Evolutionary conservation across 2,113 vertebrate species (phyloP).

Genomic region (Crypturellus undulatus): DNA sequence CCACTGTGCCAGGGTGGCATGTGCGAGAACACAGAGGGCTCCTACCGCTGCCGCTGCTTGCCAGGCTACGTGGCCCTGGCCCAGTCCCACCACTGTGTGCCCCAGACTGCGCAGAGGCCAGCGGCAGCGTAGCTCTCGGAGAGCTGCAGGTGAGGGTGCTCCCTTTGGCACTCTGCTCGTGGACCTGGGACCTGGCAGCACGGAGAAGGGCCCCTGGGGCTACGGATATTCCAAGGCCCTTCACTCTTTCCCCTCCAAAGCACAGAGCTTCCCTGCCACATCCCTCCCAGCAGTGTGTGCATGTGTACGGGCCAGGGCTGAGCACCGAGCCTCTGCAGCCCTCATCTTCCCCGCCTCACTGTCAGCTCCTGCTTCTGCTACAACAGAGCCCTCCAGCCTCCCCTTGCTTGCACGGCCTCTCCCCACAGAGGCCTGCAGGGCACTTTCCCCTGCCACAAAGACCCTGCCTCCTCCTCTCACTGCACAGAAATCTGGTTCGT

Average conservation of each 20-base stretch:
- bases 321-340: background rate
- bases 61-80: slow-evolving; percentile 84
- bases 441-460: background rate
- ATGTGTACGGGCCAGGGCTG: background rate
- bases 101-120: slow-evolving; percentile 68
- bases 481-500: background rate
- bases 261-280: background rate
- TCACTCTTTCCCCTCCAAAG: background rate
- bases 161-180: background rate
- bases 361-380: slow-evolving; percentile 44
- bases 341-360: background rate
- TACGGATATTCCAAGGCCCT: slow-evolving; percentile 29
- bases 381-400: slow-evolving; percentile 12
- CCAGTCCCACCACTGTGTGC: slow-evolving; percentile 86
- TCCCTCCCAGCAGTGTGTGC: background rate
- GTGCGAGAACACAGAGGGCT: slow-evolving; percentile 92
- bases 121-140: slow-evolving; percentile 20
- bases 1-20: slow-evolving; percentile 86
- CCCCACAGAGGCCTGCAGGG: background rate
- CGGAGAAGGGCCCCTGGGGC: background rate
- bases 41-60: slow-evolving; percentile 89
- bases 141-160: background rate
- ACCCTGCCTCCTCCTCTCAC: background rate
- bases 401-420: background rate
- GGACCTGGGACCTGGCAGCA: background rate